Conservation (phyloP, 1,140 invertebrate species). For the Leptoteleia sp. region DNA sequence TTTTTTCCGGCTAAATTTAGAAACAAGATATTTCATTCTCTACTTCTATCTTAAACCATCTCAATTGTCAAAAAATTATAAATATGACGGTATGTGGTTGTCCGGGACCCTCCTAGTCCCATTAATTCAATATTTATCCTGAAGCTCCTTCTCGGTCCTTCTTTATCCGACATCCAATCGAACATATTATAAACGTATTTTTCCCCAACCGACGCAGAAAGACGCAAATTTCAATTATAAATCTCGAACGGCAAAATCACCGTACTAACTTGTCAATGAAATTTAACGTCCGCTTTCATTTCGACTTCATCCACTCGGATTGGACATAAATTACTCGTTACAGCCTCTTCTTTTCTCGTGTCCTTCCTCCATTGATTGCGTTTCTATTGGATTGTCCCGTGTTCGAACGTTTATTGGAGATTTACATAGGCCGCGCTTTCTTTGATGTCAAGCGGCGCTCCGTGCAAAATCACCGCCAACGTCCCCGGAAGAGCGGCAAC, state of each 20-base stretch:
- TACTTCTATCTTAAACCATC: too few relatives aligned
- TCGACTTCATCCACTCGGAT: constrained; percentile 42
- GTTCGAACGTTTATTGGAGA: constrained; percentile 50
- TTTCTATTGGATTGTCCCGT: constrained; percentile 58
- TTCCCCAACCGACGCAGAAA: too few relatives aligned
- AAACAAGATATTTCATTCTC: too few relatives aligned
- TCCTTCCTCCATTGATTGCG: constrained; percentile 40
- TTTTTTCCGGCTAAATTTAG: too few relatives aligned
- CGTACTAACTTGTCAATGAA: constrained; percentile 36
- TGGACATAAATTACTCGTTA: constrained; percentile 59
- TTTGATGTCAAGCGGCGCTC: constrained; percentile 53
- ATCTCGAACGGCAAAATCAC: constrained; percentile 27
- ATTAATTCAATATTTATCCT: too few relatives aligned
- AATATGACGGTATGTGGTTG: too few relatives aligned
- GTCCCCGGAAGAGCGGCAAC: constrained; percentile 70
- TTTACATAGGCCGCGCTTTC: constrained; percentile 51
- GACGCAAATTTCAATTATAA: too few relatives aligned
- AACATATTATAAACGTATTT: too few relatives aligned
- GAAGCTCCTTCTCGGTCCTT: too few relatives aligned
- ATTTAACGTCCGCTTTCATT: constrained; percentile 52
- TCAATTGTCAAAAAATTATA: too few relatives aligned
- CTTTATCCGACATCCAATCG: too few relatives aligned
- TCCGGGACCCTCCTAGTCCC: too few relatives aligned
- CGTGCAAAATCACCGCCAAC: constrained; percentile 46
- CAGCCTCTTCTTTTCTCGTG: constrained; percentile 44